phyloP scores from a whole-genome alignment of 2,113 vertebrate genomes.

The Lophochroa leadbeateri region DNA sequence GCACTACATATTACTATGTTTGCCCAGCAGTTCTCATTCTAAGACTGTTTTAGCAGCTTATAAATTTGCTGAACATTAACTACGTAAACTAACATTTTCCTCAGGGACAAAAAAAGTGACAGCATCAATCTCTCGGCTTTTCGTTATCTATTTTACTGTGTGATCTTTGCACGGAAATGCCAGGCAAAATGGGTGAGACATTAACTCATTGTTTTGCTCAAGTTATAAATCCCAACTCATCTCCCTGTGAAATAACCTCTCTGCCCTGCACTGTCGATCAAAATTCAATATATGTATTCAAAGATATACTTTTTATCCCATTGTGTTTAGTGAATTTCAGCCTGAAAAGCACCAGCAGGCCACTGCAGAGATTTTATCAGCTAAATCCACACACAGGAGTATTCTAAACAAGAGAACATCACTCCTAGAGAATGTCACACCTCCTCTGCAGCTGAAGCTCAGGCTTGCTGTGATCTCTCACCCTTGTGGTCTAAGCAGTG shows the following conservation, averaged over 20 bases:
- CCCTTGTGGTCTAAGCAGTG: neutral
- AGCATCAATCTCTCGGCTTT: neutral
- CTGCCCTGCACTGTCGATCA: neutral
- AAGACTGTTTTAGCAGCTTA: neutral
- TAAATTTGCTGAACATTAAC: neutral
- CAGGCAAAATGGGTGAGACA: neutral
- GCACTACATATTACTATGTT: neutral
- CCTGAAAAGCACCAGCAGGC: neutral
- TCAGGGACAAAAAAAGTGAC: neutral
- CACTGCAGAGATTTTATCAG: neutral
- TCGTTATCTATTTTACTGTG: neutral
- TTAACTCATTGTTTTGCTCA: neutral
- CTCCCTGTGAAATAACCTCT: neutral
- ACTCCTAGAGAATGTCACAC: neutral
- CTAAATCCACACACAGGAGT: neutral
- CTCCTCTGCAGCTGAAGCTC: neutral
- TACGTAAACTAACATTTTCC: neutral
- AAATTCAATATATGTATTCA: neutral
- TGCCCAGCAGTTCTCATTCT: neutral
- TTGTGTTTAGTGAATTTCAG: neutral
- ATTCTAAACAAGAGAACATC: neutral
- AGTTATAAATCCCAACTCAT: neutral
- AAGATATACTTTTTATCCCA: neutral
- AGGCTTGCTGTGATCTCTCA: neutral
- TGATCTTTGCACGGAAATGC: neutral